These are phyloP conservation scores for Hofmannophila pseudospretella DNA, from an alignment of 2,888 invertebrate genomes.

Conservation along the genomic window DNA sequence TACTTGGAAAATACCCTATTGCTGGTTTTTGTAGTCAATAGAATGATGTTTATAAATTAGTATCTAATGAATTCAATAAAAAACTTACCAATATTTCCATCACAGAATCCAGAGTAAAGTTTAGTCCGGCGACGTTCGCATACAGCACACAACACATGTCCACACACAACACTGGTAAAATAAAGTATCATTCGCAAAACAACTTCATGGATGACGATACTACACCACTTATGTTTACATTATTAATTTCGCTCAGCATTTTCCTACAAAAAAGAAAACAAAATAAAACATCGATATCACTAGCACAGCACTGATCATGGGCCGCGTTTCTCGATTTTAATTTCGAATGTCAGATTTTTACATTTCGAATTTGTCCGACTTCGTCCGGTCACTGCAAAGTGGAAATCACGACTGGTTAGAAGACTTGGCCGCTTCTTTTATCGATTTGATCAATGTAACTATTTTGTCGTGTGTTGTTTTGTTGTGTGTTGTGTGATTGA, in stretches of 20 bases:
- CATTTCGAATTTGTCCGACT: slow-evolving; percentile 68
- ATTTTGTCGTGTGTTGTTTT: slow-evolving; percentile 45
- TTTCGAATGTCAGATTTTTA: slow-evolving; percentile 50
- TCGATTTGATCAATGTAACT: slow-evolving; percentile 41
- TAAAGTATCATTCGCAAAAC: slow-evolving; percentile 75
- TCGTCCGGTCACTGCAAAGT: slow-evolving; percentile 76
- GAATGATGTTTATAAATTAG: too few relatives aligned
- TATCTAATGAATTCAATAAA: too few relatives aligned
- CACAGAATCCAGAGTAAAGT: slow-evolving; percentile 26
- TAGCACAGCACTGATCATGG: slow-evolving; percentile 60
- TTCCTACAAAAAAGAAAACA: slow-evolving; percentile 76
- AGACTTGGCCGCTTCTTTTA: slow-evolving; percentile 45
- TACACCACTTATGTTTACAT: slow-evolving; percentile 68
- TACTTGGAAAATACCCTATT: too few relatives aligned
- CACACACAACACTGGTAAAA: slow-evolving; percentile 70
- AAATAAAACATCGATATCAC: slow-evolving; percentile 47
- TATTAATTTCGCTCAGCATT: slow-evolving; percentile 75
- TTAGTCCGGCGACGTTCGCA: slow-evolving; percentile 43
- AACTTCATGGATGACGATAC: slow-evolving; percentile 73
- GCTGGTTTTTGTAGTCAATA: too few relatives aligned
- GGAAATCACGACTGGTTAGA: slow-evolving; percentile 75
- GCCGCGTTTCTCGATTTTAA: slow-evolving; percentile 23
- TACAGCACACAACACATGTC: slow-evolving; percentile 65
- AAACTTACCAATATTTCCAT: slow-evolving; percentile 45
- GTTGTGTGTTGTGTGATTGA: slow-evolving; percentile 22